A percentile compares a stretch with the other conserved stretches of the same genome.
Evolutionary conservation across 2,888 invertebrate species (phyloP).

Genomic region (Hypselothyrea guttata): DNA sequence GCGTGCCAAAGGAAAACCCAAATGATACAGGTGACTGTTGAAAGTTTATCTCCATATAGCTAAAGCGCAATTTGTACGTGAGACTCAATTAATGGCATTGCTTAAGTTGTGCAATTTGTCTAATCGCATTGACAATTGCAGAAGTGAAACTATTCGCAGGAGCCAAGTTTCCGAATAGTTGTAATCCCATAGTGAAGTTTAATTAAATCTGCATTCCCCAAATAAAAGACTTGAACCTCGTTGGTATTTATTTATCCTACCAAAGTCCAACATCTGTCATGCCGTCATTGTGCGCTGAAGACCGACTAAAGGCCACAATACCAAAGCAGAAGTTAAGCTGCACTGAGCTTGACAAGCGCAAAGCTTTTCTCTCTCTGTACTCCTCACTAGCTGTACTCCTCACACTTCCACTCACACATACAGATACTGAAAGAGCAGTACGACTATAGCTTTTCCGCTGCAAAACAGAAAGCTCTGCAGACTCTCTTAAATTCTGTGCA

Average conservation of each 20-base stretch:
- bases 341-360: background rate
- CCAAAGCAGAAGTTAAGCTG: background rate
- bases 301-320: conserved; percentile 11
- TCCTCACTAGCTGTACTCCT: conserved; percentile 26
- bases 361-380: conserved; percentile 8
- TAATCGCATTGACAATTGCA: background rate
- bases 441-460: conserved; percentile 16
- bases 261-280: conserved; percentile 1
- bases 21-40: background rate
- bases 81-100: conserved; percentile 21
- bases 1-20: background rate
- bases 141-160: too few species aligned
- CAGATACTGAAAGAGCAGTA: conserved; percentile 24
- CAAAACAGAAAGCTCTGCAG: conserved; percentile 36
- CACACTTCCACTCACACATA: background rate
- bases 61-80: conserved; percentile 18
- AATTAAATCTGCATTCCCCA: too few species aligned
- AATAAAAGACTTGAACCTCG: too few species aligned
- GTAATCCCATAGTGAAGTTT: too few species aligned
- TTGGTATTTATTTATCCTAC: background rate
- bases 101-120: conserved; percentile 15
- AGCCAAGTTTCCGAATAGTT: too few species aligned
- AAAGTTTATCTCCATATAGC: conserved; percentile 17
- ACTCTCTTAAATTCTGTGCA: conserved; percentile 45
- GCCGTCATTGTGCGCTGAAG: conserved; percentile 21